phyloP scores from a whole-genome alignment of 2,113 vertebrate species.

The Bucco capensis region DNA sequence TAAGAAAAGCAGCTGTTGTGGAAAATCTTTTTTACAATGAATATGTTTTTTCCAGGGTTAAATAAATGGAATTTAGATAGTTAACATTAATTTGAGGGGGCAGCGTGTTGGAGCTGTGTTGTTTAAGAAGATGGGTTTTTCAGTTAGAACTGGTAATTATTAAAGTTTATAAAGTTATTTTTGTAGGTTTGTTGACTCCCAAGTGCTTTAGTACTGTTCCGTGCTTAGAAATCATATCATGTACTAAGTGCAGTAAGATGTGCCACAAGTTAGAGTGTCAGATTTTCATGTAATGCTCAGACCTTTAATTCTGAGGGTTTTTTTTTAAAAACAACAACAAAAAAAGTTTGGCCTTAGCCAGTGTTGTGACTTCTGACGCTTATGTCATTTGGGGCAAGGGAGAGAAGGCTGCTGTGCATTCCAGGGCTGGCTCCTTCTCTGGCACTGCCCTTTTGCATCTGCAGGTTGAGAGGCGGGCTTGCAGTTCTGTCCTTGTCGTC shows the following conservation, averaged over 20 bases:
- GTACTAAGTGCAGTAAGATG: background rate
- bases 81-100: background rate
- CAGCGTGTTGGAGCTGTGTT: background rate
- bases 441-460: background rate
- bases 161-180: background rate
- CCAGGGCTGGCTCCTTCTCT: rapidly evolving
- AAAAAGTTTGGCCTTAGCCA: background rate
- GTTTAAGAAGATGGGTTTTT: slow-evolving; percentile 2
- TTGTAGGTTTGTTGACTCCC: background rate
- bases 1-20: slow-evolving; percentile 70
- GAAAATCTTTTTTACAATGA: slow-evolving; percentile 64
- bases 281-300: background rate
- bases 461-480: background rate
- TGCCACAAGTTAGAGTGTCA: background rate
- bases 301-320: background rate
- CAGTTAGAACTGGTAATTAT: background rate
- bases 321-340: background rate
- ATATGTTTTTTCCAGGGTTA: slow-evolving; percentile 49
- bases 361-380: background rate
- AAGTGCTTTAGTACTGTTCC: background rate
- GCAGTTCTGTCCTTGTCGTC: background rate
- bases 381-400: background rate
- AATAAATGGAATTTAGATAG: slow-evolving; percentile 40
- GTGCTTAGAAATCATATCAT: background rate
- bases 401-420: rapidly evolving